phyloP scores from a whole-genome alignment of 2,888 invertebrate genomes.

The Hymenopus coronatus region DNA sequence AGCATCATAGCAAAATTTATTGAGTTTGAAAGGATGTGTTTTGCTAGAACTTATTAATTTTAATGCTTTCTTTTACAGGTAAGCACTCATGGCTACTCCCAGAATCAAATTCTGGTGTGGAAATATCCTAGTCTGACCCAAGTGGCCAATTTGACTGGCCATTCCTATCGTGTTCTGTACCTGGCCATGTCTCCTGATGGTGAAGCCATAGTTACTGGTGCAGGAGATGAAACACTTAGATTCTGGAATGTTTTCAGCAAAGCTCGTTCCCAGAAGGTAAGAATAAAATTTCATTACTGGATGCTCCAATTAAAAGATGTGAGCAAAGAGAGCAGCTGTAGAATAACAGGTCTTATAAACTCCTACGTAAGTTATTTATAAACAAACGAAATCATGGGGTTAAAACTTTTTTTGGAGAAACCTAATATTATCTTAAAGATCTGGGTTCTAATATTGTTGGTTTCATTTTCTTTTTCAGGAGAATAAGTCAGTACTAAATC shows the following conservation, averaged over 20 bases:
- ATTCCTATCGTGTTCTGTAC: constrained; percentile 93
- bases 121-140: constrained; percentile 96
- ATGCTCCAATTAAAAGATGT: no score
- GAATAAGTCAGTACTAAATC: not conserved
- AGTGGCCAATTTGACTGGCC: constrained; percentile 95
- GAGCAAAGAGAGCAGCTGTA: no score
- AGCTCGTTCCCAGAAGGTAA: constrained; percentile 79
- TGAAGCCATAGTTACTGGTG: constrained; percentile 97
- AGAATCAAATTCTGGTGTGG: constrained; percentile 98
- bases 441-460: not conserved
- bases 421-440: no score
- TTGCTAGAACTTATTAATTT: not conserved
- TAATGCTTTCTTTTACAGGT: constrained; percentile 44
- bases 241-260: constrained; percentile 99
- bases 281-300: not conserved
- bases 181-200: constrained; percentile 96
- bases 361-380: no score
- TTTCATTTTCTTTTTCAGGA: not conserved
- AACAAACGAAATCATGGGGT: no score
- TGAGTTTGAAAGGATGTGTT: no score
- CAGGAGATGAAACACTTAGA: constrained; percentile 95
- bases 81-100: constrained; percentile 97
- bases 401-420: no score
- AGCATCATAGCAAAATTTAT: no score
- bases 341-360: no score